phyloP scores from a whole-genome alignment of 2,113 vertebrate genomes.

The Lepisosteus oculatus region DNA sequence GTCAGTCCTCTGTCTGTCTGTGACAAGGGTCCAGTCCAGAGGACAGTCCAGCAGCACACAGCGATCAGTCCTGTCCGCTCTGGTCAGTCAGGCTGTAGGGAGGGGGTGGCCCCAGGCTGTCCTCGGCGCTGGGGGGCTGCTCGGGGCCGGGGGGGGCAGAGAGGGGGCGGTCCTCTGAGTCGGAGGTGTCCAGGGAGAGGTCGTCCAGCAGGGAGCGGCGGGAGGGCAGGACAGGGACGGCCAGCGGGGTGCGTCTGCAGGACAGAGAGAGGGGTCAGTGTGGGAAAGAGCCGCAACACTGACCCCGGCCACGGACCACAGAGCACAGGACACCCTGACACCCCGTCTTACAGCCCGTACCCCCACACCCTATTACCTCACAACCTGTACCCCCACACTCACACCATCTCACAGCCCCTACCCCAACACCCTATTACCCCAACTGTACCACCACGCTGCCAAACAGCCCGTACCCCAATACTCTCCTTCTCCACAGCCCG shows the following conservation, averaged over 20 bases:
- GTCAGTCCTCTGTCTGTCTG: conserved; percentile 1
- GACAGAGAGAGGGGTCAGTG: background rate
- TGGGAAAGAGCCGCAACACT: background rate
- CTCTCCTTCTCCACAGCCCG: too few species aligned
- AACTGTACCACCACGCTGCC: too few species aligned
- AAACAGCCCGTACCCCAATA: too few species aligned
- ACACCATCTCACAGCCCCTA: too few species aligned
- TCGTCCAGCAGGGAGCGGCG: conserved; percentile 68
- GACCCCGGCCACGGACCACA: background rate
- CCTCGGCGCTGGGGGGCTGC: conserved; percentile 58
- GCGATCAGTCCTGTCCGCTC: conserved; percentile 16
- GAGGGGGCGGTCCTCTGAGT: conserved; percentile 66
- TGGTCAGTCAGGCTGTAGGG: conserved; percentile 62
- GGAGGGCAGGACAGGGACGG: conserved; percentile 56
- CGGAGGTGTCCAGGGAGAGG: conserved; percentile 69
- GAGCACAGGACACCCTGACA: background rate
- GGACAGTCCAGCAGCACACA: background rate
- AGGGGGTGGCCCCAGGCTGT: conserved; percentile 60
- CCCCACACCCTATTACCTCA: too few species aligned
- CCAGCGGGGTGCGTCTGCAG: conserved; percentile 60
- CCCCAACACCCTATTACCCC: too few species aligned
- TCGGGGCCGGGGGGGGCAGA: conserved; percentile 61
- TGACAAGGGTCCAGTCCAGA: background rate
- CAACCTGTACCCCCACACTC: too few species aligned
- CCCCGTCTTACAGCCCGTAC: too few species aligned